phyloP scores from a whole-genome alignment of 2,113 vertebrate genomes.

The Oncorhynchus clarkii region DNA sequence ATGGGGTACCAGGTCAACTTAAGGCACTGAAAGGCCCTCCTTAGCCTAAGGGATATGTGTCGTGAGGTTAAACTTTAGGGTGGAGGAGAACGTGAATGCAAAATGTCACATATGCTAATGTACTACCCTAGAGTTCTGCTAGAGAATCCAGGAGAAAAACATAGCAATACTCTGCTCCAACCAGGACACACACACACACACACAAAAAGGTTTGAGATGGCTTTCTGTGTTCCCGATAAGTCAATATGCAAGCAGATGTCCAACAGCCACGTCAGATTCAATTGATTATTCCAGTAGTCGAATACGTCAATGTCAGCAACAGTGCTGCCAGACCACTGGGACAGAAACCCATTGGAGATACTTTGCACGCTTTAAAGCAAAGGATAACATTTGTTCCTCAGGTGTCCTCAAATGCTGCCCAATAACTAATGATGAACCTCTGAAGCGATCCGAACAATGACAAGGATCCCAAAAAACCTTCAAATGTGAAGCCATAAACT shows the following conservation, averaged over 20 bases:
- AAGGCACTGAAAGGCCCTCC: not conserved
- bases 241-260: not conserved
- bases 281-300: not conserved
- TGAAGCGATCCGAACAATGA: conserved; percentile 6
- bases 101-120: not conserved
- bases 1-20: conserved; percentile 31
- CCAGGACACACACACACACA: not conserved
- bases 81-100: not conserved
- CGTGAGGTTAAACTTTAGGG: not conserved
- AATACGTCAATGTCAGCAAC: conserved; percentile 27
- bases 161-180: not conserved
- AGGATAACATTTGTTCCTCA: conserved; percentile 51
- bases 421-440: conserved; percentile 3
- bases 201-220: not conserved
- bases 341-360: conserved; percentile 26
- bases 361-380: conserved; percentile 5
- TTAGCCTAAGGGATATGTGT: not conserved
- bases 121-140: not conserved
- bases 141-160: not conserved
- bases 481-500: not conserved
- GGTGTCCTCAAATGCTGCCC: conserved; percentile 12
- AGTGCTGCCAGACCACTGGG: conserved; percentile 18
- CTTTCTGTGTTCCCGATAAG: not conserved
- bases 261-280: conserved; percentile 8
- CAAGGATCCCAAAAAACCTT: not conserved